Conservation (phyloP, 2,113 vertebrate genomes). For the Gracilinanus agilis region DNA sequence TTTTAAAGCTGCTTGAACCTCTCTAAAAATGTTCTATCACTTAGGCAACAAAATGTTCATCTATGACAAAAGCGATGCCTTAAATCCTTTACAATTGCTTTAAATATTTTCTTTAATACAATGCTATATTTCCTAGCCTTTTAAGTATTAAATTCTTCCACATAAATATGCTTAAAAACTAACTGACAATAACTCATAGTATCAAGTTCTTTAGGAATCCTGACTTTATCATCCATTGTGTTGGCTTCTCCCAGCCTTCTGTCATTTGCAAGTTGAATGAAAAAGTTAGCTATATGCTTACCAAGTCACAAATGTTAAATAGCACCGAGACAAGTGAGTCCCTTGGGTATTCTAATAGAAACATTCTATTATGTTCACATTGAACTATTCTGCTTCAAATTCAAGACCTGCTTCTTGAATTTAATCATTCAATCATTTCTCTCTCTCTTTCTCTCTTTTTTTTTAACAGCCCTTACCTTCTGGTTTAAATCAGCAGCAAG, state of each 20-base stretch:
- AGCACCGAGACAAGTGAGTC: background rate
- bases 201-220: background rate
- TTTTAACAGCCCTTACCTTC: too few relatives aligned
- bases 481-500: too few relatives aligned
- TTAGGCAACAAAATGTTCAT: background rate
- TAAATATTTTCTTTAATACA: background rate
- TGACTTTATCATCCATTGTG: background rate
- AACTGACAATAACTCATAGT: background rate
- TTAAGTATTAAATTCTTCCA: background rate
- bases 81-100: background rate
- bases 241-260: background rate
- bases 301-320: background rate
- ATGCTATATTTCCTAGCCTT: background rate
- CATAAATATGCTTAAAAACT: background rate
- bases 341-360: background rate
- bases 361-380: background rate
- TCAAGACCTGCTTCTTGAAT: background rate
- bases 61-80: background rate
- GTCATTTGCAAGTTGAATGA: background rate
- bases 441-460: too few relatives aligned
- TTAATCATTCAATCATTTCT: background rate
- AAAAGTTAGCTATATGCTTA: background rate
- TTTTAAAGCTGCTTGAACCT: background rate
- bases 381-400: background rate
- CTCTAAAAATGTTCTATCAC: background rate